Conservation (phyloP, 2,888 invertebrate genomes). For the Pammene fasciana region DNA sequence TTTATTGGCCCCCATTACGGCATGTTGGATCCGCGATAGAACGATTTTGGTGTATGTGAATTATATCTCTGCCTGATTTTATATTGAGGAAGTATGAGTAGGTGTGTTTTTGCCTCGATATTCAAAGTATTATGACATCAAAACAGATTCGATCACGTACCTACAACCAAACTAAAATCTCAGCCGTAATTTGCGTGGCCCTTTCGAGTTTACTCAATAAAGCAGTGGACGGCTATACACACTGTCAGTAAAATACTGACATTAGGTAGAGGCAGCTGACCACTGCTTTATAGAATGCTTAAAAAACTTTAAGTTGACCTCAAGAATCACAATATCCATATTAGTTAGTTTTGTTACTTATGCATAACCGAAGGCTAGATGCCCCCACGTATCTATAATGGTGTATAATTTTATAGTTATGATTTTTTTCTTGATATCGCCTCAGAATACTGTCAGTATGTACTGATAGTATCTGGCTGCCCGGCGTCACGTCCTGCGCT, state of each 20-base stretch:
- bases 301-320: no score
- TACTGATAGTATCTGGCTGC: constrained; percentile 37
- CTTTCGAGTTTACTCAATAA: neutral
- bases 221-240: neutral
- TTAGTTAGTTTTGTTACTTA: no score
- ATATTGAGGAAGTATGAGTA: neutral
- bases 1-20: constrained; percentile 57
- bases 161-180: constrained; percentile 40
- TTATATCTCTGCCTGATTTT: neutral
- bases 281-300: no score
- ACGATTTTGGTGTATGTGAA: constrained; percentile 12
- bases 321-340: no score
- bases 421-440: neutral
- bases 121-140: neutral
- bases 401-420: no score
- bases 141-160: constrained; percentile 28
- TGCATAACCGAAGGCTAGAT: no score
- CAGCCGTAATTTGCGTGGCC: constrained; percentile 5
- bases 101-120: neutral
- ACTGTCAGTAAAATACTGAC: constrained; percentile 2
- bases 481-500: constrained; percentile 55
- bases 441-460: constrained; percentile 9
- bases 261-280: no score
- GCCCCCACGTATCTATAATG: neutral
- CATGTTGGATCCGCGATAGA: constrained; percentile 43